Conservation (phyloP, 2,888 invertebrate species). For the Andrena marginata region DNA sequence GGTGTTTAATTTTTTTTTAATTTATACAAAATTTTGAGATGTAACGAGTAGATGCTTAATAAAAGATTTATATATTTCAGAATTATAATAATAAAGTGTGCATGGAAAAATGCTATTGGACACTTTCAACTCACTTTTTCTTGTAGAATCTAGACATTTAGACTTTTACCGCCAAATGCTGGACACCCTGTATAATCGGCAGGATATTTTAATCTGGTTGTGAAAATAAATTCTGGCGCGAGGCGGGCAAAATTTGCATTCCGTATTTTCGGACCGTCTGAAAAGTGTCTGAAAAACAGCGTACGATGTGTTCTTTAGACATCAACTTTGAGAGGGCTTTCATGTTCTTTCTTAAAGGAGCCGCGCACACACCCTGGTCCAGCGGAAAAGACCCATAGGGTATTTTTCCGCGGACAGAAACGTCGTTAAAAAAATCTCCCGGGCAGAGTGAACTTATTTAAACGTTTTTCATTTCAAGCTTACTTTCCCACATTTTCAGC, state of each 20-base stretch:
- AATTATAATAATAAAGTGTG: too few relatives aligned
- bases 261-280: not conserved
- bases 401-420: not conserved
- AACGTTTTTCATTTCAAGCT: not conserved
- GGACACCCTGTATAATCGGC: not conserved
- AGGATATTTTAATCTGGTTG: not conserved
- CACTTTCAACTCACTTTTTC: too few relatives aligned
- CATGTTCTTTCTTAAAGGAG: conserved; percentile 12
- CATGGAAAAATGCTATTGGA: too few relatives aligned
- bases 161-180: too few relatives aligned
- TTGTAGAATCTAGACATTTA: too few relatives aligned
- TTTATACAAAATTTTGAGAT: too few relatives aligned
- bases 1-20: too few relatives aligned
- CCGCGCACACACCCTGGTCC: not conserved
- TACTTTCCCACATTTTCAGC: not conserved
- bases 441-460: not conserved
- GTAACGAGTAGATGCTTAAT: too few relatives aligned
- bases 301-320: conserved; percentile 10
- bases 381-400: not conserved
- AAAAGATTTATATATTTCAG: too few relatives aligned
- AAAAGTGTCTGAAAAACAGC: conserved; percentile 24
- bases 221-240: not conserved
- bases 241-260: not conserved
- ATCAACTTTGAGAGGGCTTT: conserved; percentile 25
- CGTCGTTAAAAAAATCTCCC: conserved; percentile 17